These are phyloP conservation scores for Crepidodera aurea DNA, from an alignment of 2,888 invertebrate species.

Conservation along the genomic window DNA sequence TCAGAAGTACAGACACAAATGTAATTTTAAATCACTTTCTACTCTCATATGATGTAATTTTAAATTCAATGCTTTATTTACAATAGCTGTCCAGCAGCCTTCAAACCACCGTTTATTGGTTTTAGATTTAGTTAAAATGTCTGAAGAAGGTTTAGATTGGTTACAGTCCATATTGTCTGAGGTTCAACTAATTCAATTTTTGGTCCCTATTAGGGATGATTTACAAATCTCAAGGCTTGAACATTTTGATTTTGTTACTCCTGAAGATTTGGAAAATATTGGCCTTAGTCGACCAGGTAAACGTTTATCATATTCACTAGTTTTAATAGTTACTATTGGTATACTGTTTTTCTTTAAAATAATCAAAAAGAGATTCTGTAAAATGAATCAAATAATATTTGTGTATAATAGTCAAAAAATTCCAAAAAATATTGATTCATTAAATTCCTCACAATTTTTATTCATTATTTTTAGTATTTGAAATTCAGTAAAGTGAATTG, in stretches of 20 bases:
- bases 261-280: slow-evolving; percentile 93
- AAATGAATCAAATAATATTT: no score
- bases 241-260: slow-evolving; percentile 97
- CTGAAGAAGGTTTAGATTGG: slow-evolving; percentile 75
- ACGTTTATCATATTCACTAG: no score
- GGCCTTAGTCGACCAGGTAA: slow-evolving; percentile 92
- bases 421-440: no score
- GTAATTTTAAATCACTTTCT: slow-evolving; percentile 23
- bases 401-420: no score
- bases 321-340: no score
- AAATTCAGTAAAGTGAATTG: no score
- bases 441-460: no score
- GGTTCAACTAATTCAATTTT: slow-evolving; percentile 92
- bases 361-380: no score
- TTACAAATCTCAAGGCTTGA: slow-evolving; percentile 88
- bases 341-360: no score
- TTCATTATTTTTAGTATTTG: no score
- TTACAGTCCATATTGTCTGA: slow-evolving; percentile 85
- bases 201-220: slow-evolving; percentile 88
- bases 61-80: not conserved
- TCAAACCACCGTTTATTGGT: not conserved
- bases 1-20: slow-evolving; percentile 3
- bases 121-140: slow-evolving; percentile 48
- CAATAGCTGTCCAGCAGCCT: not conserved
- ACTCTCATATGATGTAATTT: slow-evolving; percentile 25